A percentile compares a stretch with the other conserved stretches of the same genome.
Conservation (phyloP, 2,797 vertebrate species). For the Neosilurus hyrtlii region DNA sequence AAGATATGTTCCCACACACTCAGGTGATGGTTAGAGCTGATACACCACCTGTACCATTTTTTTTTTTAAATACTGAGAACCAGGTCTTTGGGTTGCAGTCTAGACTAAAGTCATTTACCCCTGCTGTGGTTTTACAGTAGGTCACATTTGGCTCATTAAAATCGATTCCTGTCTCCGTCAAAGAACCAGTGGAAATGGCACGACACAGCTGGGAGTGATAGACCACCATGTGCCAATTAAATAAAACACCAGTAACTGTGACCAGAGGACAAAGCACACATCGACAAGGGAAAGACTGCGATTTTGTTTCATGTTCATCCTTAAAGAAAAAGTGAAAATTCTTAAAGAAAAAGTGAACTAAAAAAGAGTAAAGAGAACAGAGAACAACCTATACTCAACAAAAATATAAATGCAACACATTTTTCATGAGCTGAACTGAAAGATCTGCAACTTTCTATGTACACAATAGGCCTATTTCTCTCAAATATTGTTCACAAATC, state of each 20-base stretch:
- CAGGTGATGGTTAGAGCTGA: not conserved
- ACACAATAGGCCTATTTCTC: too few relatives aligned
- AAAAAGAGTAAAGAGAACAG: too few relatives aligned
- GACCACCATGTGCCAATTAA: constrained; percentile 71
- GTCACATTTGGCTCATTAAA: constrained; percentile 56
- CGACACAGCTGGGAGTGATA: constrained; percentile 53
- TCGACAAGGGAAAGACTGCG: not conserved
- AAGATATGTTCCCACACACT: constrained; percentile 20
- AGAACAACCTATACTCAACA: too few relatives aligned
- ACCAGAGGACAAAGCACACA: constrained; percentile 58
- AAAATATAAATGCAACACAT: too few relatives aligned
- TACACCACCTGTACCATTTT: constrained; percentile 21
- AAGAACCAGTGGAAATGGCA: constrained; percentile 61
- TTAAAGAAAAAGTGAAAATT: not conserved
- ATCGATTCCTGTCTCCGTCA: constrained; percentile 64
- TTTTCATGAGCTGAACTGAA: too few relatives aligned
- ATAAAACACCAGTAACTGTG: constrained; percentile 69
- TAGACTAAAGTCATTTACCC: constrained; percentile 60
- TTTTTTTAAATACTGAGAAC: constrained; percentile 3
- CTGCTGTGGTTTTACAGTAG: constrained; percentile 52
- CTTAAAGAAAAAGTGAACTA: not conserved
- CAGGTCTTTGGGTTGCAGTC: constrained; percentile 58
- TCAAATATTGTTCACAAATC: too few relatives aligned
- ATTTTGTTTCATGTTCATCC: not conserved
- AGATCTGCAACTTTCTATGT: too few relatives aligned